Conservation (phyloP, 1,140 invertebrate genomes). For the Megalonaias nervosa region DNA sequence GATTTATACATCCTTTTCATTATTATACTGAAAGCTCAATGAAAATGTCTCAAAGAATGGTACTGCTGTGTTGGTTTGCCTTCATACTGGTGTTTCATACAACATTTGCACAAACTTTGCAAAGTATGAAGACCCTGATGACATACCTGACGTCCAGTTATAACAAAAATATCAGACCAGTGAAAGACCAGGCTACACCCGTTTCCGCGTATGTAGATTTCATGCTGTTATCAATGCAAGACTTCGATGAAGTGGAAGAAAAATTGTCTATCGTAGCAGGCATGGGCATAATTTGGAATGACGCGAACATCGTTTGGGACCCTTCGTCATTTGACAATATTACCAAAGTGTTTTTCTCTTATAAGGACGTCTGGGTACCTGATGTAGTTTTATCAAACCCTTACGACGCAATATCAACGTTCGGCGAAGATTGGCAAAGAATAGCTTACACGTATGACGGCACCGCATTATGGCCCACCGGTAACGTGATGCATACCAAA, state of each 20-base stretch:
- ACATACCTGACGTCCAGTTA: not conserved
- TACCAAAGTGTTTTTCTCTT: not conserved
- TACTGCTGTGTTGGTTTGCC: too few relatives aligned
- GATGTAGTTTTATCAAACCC: constrained; percentile 12
- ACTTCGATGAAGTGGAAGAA: constrained; percentile 24
- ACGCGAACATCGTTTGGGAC: constrained; percentile 17
- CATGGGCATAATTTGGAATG: constrained; percentile 8
- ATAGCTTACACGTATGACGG: not conserved
- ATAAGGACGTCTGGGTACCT: constrained; percentile 21
- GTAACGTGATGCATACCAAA: constrained; percentile 8
- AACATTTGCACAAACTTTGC: not conserved
- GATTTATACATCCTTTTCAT: too few relatives aligned
- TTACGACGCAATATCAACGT: not conserved
- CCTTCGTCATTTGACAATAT: not conserved
- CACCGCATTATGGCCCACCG: not conserved
- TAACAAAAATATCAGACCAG: constrained; percentile 9
- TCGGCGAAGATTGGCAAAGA: constrained; percentile 13
- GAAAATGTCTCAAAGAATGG: too few relatives aligned
- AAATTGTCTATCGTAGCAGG: constrained; percentile 2
- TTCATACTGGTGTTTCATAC: too few relatives aligned
- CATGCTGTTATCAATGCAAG: constrained; percentile 11
- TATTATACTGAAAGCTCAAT: too few relatives aligned
- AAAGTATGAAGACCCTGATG: constrained; percentile 7
- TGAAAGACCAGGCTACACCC: not conserved
- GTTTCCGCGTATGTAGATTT: not conserved